phyloP scores from a whole-genome alignment of 2,797 vertebrate genomes.

The Loriculus beryllinus region DNA sequence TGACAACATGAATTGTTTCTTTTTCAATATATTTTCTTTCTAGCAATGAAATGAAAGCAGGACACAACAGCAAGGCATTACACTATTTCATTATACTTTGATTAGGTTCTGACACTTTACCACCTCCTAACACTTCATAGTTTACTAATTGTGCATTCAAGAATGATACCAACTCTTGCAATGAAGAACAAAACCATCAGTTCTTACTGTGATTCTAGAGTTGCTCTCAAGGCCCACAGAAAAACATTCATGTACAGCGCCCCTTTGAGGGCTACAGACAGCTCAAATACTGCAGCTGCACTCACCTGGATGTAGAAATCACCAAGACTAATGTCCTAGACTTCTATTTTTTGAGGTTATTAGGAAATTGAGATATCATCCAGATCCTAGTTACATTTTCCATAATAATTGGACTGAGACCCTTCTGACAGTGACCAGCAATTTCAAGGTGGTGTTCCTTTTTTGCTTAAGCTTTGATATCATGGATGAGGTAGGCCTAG shows the following conservation, averaged over 20 bases:
- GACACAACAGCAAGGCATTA: neutral
- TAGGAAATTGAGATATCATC: neutral
- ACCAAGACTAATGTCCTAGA: neutral
- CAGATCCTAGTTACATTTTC: neutral
- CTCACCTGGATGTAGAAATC: neutral
- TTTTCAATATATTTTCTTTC: neutral
- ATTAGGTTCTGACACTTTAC: neutral
- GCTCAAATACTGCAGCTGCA: neutral
- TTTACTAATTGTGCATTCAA: neutral
- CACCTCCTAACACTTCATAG: neutral
- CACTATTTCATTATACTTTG: neutral
- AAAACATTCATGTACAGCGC: neutral
- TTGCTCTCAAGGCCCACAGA: neutral
- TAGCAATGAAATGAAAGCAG: neutral
- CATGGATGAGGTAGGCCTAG: neutral
- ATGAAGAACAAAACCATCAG: neutral
- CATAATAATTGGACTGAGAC: neutral
- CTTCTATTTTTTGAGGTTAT: neutral
- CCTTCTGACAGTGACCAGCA: neutral
- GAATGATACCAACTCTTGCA: neutral
- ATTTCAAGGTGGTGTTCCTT: accelerated
- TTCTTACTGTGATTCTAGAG: neutral
- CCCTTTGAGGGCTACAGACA: neutral
- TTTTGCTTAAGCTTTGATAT: neutral
- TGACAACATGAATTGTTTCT: neutral